Conservation (phyloP, 2,888 invertebrate genomes). For the Tribolium freemani region DNA sequence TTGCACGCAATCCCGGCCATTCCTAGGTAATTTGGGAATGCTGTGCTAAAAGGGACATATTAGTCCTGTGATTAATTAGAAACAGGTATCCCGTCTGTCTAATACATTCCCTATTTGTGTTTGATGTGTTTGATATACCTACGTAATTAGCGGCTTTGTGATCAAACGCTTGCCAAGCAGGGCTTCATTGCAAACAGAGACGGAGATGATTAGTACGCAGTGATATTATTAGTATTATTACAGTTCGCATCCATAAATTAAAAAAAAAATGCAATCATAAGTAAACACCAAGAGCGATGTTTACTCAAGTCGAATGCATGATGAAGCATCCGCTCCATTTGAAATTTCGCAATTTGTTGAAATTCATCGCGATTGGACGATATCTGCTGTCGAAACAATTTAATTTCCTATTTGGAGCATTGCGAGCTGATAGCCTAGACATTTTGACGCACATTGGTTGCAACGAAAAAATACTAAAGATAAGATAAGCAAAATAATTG, state of each 20-base stretch:
- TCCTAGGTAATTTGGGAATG: constrained; percentile 32
- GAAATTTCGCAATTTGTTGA: constrained; percentile 28
- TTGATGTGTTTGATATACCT: constrained; percentile 43
- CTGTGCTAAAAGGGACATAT: constrained; percentile 33
- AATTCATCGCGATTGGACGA: constrained; percentile 16
- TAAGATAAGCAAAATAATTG: constrained; percentile 31
- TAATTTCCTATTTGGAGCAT: constrained; percentile 34
- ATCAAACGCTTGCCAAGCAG: constrained; percentile 37
- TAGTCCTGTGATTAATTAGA: constrained; percentile 41
- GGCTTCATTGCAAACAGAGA: constrained; percentile 22
- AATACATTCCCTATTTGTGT: constrained; percentile 37
- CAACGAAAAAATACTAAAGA: constrained; percentile 20
- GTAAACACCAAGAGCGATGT: neutral
- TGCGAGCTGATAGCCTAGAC: constrained; percentile 33
- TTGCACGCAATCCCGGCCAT: constrained; percentile 30
- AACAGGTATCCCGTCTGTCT: constrained; percentile 41
- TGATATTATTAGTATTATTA: constrained; percentile 4
- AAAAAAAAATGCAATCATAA: constrained; percentile 2
- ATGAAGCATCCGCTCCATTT: constrained; percentile 7
- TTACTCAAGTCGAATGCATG: neutral
- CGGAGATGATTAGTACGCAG: constrained; percentile 22
- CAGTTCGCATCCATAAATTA: neutral
- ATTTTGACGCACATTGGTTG: constrained; percentile 35
- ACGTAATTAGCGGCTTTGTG: constrained; percentile 43
- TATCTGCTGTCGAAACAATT: constrained; percentile 29